These are phyloP conservation scores for Tetraodon nigroviridis DNA, from an alignment of 2,113 vertebrate genomes.

Conservation along the genomic window DNA sequence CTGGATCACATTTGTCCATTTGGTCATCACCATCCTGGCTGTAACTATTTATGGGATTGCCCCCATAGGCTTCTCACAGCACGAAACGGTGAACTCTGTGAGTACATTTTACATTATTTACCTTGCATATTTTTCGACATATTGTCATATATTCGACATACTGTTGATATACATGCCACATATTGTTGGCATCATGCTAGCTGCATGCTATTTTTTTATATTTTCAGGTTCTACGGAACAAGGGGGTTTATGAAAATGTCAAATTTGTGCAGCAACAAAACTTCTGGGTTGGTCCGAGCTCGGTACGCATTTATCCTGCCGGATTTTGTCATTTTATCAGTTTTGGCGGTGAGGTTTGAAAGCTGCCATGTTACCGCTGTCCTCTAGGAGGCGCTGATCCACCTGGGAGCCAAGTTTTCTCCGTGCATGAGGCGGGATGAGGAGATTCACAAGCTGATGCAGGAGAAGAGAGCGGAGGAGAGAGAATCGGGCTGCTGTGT, in stretches of 20 bases:
- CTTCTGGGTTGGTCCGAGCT: constrained; percentile 98
- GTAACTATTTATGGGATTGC: constrained; percentile 92
- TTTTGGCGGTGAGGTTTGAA: too few species aligned
- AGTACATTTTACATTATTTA: constrained; percentile 53
- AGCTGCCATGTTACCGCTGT: neutral
- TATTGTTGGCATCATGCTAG: too few species aligned
- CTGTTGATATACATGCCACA: too few species aligned
- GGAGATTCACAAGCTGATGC: constrained; percentile 87
- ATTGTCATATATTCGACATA: too few species aligned
- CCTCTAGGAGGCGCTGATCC: constrained; percentile 89
- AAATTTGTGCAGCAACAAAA: constrained; percentile 97
- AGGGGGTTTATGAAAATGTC: constrained; percentile 95
- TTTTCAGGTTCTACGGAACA: constrained; percentile 88
- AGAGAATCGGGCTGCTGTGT: constrained; percentile 93
- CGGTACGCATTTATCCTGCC: constrained; percentile 74
- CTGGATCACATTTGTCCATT: constrained; percentile 97
- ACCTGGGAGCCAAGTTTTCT: constrained; percentile 95
- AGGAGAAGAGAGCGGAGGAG: constrained; percentile 77
- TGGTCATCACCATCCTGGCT: constrained; percentile 89
- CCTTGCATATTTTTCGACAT: neutral
- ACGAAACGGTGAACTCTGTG: constrained; percentile 94
- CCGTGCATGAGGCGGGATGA: constrained; percentile 95
- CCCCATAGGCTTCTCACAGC: constrained; percentile 94
- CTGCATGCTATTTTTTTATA: neutral
- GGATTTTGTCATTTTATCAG: neutral